phyloP scores from a whole-genome alignment of 2,888 invertebrate species.

The Drosophila birchii region DNA sequence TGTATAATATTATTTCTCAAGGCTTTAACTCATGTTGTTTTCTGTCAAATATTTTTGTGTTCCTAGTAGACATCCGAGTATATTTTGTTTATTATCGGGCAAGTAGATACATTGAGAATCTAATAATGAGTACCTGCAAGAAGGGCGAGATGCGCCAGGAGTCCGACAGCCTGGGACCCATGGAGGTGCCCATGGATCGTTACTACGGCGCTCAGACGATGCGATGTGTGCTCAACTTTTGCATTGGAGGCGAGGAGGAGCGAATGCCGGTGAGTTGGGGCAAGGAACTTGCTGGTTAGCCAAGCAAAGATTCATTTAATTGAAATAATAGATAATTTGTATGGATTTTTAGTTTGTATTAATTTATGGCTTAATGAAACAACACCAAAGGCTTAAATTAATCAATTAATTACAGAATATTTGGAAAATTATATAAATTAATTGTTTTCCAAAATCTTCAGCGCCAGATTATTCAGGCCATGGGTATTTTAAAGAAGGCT shows the following conservation, averaged over 20 bases:
- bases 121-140: not conserved
- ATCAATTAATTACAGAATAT: not conserved
- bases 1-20: not conserved
- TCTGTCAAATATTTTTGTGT: slow-evolving; percentile 8
- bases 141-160: slow-evolving; percentile 85
- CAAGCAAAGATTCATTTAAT: too few relatives aligned
- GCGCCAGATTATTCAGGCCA: slow-evolving; percentile 94
- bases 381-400: too few relatives aligned
- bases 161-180: slow-evolving; percentile 95
- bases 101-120: not conserved
- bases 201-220: slow-evolving; percentile 98
- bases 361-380: too few relatives aligned
- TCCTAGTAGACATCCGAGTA: not conserved
- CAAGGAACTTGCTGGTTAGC: not conserved
- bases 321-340: too few relatives aligned
- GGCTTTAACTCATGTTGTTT: not conserved
- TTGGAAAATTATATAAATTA: not conserved
- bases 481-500: slow-evolving; percentile 98
- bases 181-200: slow-evolving; percentile 94
- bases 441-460: slow-evolving; percentile 79
- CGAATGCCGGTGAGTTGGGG: slow-evolving; percentile 93
- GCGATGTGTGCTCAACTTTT: slow-evolving; percentile 96
- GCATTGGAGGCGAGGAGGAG: slow-evolving; percentile 95
- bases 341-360: too few relatives aligned
- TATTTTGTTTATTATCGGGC: not conserved